phyloP scores from a whole-genome alignment of 2,888 invertebrate genomes.

The Chironomus tentans region DNA sequence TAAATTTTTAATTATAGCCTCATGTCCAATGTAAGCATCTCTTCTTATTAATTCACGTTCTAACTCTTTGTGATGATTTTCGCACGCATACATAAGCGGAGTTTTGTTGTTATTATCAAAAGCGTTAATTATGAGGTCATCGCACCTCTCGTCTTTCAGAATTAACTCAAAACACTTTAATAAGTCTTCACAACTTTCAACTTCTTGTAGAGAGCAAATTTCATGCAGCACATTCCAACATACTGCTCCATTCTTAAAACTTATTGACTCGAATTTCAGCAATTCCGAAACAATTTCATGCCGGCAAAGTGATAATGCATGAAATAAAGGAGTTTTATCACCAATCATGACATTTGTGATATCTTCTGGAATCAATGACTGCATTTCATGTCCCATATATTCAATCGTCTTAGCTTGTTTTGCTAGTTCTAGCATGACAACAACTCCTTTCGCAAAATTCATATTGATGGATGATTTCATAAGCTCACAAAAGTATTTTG shows the following conservation, averaged over 20 bases:
- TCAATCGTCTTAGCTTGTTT: not conserved
- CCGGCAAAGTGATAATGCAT: not conserved
- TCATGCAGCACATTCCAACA: not conserved
- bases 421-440: not conserved
- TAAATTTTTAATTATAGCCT: not conserved
- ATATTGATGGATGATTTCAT: not conserved
- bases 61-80: not conserved
- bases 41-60: not conserved
- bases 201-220: not conserved
- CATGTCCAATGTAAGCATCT: slow-evolving; percentile 3
- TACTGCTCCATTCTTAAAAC: not conserved
- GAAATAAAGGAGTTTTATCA: not conserved
- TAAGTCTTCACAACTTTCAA: not conserved
- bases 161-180: not conserved
- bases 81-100: not conserved
- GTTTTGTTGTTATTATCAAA: not conserved
- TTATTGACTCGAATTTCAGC: not conserved
- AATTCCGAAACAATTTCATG: not conserved
- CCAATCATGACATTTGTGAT: too few species aligned
- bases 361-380: too few species aligned
- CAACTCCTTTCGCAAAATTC: not conserved
- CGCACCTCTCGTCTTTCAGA: not conserved
- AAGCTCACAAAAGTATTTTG: not conserved
- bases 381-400: not conserved
- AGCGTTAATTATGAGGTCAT: not conserved